Percentiles rank a stretch among this genome's conserved stretches.
Conservation (phyloP, 2,888 invertebrate genomes). For the Lepidochitona cinerea region DNA sequence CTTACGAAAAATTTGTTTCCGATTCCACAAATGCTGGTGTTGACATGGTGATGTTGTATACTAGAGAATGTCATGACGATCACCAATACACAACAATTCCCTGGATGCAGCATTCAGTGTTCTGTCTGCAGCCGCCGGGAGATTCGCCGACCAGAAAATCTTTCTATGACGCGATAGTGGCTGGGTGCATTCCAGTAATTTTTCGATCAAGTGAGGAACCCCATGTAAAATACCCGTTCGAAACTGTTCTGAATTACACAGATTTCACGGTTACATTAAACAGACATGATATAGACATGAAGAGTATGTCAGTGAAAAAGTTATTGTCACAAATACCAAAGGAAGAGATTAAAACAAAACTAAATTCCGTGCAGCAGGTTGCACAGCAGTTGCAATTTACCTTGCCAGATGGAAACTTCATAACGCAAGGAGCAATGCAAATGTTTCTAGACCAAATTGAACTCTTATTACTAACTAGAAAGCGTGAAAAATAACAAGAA, state of each 20-base stretch:
- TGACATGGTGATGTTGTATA: conserved; percentile 12
- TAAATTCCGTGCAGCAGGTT: conserved; percentile 30
- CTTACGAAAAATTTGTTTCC: background rate
- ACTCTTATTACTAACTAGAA: no score
- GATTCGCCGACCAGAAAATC: conserved; percentile 62
- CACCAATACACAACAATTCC: conserved; percentile 39
- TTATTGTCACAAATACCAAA: conserved; percentile 30
- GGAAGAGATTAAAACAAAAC: conserved; percentile 24
- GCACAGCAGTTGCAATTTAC: conserved; percentile 49
- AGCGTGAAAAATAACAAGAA: no score
- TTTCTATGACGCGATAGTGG: conserved; percentile 54
- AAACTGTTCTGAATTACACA: conserved; percentile 22
- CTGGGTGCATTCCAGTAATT: conserved; percentile 58
- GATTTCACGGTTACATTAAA: conserved; percentile 31
- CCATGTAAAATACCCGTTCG: conserved; percentile 43
- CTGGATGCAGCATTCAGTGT: conserved; percentile 55
- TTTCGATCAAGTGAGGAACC: conserved; percentile 20
- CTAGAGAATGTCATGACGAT: conserved; percentile 25
- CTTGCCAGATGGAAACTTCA: conserved; percentile 28
- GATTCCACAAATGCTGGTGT: background rate
- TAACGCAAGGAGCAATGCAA: background rate
- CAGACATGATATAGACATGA: background rate
- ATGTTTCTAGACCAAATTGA: background rate
- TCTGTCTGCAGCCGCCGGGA: conserved; percentile 59
- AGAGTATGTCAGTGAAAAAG: conserved; percentile 22